Base-by-base conservation (phyloP, 2,113 vertebrate species). In the Podarcis cretensis region DNA sequence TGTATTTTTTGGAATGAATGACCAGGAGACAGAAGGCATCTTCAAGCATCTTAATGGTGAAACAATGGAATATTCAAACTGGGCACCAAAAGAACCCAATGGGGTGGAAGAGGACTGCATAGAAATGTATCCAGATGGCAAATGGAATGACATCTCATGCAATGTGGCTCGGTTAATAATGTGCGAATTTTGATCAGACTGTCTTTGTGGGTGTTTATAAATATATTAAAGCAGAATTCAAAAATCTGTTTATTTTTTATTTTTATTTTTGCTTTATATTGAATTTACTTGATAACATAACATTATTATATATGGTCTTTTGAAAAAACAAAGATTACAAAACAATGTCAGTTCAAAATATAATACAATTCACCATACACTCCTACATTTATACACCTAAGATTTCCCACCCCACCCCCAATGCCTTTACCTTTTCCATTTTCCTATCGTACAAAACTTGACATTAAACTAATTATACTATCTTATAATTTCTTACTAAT, bases 111-210 rank as follows among this genome's bases (percentile, higher is more conserved):
- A 89, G 27, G 89, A 43, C 9, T 86, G 18, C 3, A 54, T 65
- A 7, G 57, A 81, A 86, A 32, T 1, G 0, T 5, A 0, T 77
- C 75, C 7, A 23, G 10, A 74, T 37, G 48, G 83, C 66, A 78
- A 59, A 12, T 27, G 78, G 81, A 71, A 91, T 32, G 30, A 43
- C 25, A 32, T 3, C 73, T 35, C 0, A 6, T 79, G 25, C 13
- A 8, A 1, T 25, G 0, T 0, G 1, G 18, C 1, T 80, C 21
- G 12, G 6, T 30, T 78, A 59, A 73, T 87, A 78, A 88, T 90
- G 90, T 91, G 84, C 87, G 78, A 76, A 68, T 89, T 68, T 82
- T 87, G 78, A 86, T 54, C 18, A 65, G 35, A 77, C 57, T 25
- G 5, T 23, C 20, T 48, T 79, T 78, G 1, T 23, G 3, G 27